These are phyloP conservation scores for Bos indicus DNA, from an alignment of 2,113 vertebrate species.

Conservation along the genomic window DNA sequence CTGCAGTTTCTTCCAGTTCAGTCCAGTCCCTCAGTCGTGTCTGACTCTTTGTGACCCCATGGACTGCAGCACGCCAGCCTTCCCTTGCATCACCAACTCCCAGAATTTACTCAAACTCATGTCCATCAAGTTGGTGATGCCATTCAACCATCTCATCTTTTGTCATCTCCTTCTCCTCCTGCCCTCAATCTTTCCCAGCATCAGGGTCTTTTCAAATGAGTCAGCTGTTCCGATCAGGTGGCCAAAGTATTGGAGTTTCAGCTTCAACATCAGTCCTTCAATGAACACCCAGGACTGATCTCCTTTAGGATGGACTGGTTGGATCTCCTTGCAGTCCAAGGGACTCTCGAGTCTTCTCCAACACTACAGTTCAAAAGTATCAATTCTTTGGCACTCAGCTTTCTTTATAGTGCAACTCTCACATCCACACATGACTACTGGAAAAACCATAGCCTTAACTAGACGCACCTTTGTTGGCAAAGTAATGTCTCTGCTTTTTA, in stretches of 20 bases:
- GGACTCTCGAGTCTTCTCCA: not conserved
- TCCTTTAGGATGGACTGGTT: not conserved
- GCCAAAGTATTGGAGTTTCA: not conserved
- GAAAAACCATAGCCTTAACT: not conserved
- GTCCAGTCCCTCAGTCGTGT: not conserved
- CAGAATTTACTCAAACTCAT: not conserved
- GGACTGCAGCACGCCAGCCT: not conserved
- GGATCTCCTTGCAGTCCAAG: not conserved
- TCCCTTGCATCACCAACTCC: not conserved
- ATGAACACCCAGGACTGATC: not conserved
- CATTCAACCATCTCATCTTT: not conserved
- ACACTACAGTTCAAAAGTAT: not conserved
- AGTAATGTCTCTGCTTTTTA: not conserved
- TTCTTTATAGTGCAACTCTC: not conserved
- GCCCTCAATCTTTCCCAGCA: not conserved
- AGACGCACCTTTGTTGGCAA: not conserved
- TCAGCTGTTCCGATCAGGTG: not conserved
- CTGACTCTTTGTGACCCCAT: not conserved
- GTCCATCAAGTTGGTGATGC: not conserved
- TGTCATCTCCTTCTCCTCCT: not conserved
- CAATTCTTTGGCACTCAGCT: accelerated
- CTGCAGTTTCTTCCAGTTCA: not conserved
- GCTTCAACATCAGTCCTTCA: not conserved
- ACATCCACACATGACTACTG: not conserved
- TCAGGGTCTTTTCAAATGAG: not conserved